Evolutionary conservation across 2,113 vertebrate species (phyloP), one percentile per base, ranked within the genome.

Genomic region (Telmatochromis brachygnathus): DNA sequence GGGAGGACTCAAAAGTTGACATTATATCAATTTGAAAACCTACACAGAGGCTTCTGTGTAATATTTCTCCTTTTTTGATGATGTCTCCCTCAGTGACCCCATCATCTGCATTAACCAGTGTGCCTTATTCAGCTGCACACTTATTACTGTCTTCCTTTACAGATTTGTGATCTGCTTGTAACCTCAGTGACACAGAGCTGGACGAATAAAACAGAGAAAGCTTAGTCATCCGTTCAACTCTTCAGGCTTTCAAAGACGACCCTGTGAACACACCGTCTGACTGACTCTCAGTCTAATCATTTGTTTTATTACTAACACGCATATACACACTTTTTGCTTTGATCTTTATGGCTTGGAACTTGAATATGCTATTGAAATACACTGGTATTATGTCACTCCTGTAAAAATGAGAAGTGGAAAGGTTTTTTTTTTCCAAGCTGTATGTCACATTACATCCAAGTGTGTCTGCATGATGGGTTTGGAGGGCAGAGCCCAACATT

Each of bases 391-490:
- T 54, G 21, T 84, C 15, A 51, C 49, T 65, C 47, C 8, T 56
- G 37, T 21, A 58, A 73, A 73, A 86, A 55, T 45, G 5, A 70
- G 14, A 33, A 51, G 17, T 55, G 49, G 54, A 56, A 70, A 70
- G 8, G 28, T 7, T 1, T 30, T 2, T 2, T 5, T 15, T 23
- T 65, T 15, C 7, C 3, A 54, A 86, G 55, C 23, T 87, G 6
- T 15, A 75, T 68, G 93, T 91, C 89, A 87, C 30, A 80, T 87
- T 56, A 79, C 58, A 92, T 89, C 85, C 81, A 12, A 77, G 60
- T 49, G 55, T 42, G 53, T 77, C 26, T 70, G 19, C 28, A n/a
- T 89, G 79, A 83, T 82, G 17, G 49, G 68, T 51, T 79, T 70
- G 42, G 81, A 79, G 88, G 87, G 68, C 77, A 42, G 75, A 26